These are phyloP conservation scores for Sipha maydis DNA, from an alignment of 2,888 invertebrate species.

Conservation along the genomic window DNA sequence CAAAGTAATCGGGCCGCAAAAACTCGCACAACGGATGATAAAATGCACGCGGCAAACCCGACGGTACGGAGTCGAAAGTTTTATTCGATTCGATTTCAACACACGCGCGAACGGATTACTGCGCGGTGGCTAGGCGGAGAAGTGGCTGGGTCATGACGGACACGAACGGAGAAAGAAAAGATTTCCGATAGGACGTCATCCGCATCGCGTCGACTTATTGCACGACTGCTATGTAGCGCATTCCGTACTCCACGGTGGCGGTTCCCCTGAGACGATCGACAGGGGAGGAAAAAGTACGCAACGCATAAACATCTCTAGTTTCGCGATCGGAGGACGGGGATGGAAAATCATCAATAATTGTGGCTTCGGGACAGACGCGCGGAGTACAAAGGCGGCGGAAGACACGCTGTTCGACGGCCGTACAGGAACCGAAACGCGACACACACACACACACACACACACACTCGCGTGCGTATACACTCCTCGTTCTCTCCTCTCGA, in stretches of 20 bases:
- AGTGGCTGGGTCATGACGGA: no score
- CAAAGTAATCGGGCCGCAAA: not conserved
- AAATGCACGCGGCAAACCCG: not conserved
- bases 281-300: not conserved
- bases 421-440: not conserved
- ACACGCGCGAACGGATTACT: slow-evolving; percentile 12
- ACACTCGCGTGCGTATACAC: not conserved
- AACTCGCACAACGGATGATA: not conserved
- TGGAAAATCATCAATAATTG: slow-evolving; percentile 58
- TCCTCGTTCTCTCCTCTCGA: not conserved
- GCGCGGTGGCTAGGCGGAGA: not conserved
- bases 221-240: slow-evolving; percentile 16
- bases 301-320: not conserved
- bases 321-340: not conserved
- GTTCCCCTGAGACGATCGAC: slow-evolving; percentile 17
- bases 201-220: slow-evolving; percentile 41
- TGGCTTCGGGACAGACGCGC: slow-evolving; percentile 46
- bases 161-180: slow-evolving; percentile 8
- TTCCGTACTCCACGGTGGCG: not conserved
- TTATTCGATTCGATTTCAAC: slow-evolving; percentile 11
- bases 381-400: not conserved
- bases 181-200: slow-evolving; percentile 25
- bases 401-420: not conserved
- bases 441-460: not conserved
- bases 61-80: not conserved